Conservation (phyloP, 2,797 vertebrate species). For the Spinibarbus caldwelli region DNA sequence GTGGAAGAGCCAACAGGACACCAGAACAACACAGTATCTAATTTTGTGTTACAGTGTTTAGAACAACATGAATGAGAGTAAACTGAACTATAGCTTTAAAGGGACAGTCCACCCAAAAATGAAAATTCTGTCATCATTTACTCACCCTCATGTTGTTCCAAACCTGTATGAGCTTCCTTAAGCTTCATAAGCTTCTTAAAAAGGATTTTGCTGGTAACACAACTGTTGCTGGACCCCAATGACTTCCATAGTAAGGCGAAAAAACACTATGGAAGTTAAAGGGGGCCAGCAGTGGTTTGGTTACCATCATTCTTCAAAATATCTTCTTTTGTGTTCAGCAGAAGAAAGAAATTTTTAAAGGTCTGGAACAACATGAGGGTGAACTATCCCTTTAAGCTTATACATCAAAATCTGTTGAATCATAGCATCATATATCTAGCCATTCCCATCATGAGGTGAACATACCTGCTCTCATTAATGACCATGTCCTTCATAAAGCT, state of each 20-base stretch:
- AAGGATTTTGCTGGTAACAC: background rate
- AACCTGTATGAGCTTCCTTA: no score
- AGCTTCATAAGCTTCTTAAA: no score
- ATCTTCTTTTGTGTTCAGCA: background rate
- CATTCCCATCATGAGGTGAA: background rate
- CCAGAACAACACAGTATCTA: background rate
- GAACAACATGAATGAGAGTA: background rate
- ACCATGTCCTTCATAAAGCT: constrained; percentile 93
- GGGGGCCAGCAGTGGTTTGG: background rate
- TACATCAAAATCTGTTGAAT: background rate
- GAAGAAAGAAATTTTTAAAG: background rate
- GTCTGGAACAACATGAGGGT: background rate
- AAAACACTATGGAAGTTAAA: background rate
- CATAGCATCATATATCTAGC: background rate
- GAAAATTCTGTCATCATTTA: background rate
- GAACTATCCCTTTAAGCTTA: background rate
- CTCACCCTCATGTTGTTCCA: background rate
- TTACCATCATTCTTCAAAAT: background rate
- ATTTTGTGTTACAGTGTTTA: background rate
- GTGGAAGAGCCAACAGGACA: background rate
- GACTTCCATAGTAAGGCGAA: background rate
- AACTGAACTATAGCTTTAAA: background rate
- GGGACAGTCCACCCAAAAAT: background rate
- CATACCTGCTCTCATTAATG: constrained; percentile 85
- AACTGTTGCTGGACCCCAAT: background rate